phyloP scores from a whole-genome alignment of 2,888 invertebrate species.

The Lasioglossum vierecki region DNA sequence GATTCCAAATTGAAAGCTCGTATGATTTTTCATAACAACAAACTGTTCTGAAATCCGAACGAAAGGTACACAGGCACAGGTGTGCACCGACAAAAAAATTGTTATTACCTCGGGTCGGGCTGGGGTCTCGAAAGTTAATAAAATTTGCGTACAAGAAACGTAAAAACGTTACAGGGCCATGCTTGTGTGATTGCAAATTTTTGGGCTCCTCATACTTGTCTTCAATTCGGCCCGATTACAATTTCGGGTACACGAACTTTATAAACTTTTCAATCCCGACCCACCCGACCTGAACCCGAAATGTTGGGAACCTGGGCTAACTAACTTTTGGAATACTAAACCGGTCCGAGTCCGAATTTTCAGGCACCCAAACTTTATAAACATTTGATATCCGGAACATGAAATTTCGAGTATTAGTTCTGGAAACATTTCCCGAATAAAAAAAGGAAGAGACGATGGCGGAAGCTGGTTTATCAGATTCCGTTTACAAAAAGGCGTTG shows the following conservation, averaged over 20 bases:
- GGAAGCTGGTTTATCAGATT: neutral
- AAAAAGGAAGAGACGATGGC: neutral
- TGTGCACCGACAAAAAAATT: neutral
- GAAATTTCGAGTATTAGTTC: no score
- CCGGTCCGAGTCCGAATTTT: neutral
- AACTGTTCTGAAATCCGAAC: neutral
- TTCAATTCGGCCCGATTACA: neutral
- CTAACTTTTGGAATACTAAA: no score
- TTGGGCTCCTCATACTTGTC: neutral
- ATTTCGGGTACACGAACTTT: neutral
- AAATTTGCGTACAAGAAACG: neutral
- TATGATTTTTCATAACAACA: neutral
- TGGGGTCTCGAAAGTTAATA: neutral
- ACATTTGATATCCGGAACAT: neutral
- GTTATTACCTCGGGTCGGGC: neutral
- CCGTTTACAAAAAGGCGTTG: neutral
- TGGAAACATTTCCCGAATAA: neutral
- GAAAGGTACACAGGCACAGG: neutral
- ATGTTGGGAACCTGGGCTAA: neutral
- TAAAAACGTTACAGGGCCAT: neutral
- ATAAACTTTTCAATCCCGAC: neutral
- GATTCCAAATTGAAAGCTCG: neutral
- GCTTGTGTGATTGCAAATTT: neutral
- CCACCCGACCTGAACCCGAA: neutral
- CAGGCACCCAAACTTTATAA: neutral